These are phyloP conservation scores for Rutilus rutilus DNA, from an alignment of 2,113 vertebrate species.

Conservation along the genomic window DNA sequence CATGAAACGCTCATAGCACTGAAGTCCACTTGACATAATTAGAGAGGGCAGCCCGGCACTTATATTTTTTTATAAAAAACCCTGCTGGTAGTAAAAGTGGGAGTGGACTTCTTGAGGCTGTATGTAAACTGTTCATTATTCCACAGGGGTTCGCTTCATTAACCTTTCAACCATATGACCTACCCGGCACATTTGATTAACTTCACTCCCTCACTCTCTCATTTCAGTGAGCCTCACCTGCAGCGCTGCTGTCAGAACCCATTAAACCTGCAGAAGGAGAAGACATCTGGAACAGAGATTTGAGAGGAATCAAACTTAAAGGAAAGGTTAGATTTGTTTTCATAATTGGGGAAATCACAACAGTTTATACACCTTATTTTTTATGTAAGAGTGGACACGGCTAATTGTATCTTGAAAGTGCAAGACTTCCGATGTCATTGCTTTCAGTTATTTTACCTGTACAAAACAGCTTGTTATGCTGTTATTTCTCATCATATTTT, in stretches of 20 bases:
- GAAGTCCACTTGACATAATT: slow-evolving; percentile 76
- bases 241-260: slow-evolving; percentile 79
- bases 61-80: slow-evolving; percentile 53
- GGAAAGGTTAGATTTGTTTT: not conserved
- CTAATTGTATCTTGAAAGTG: too few relatives aligned
- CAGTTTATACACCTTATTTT: not conserved
- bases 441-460: too few relatives aligned
- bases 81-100: slow-evolving; percentile 84
- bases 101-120: slow-evolving; percentile 85
- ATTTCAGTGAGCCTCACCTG: slow-evolving; percentile 75
- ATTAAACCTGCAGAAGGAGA: slow-evolving; percentile 72
- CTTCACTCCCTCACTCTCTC: slow-evolving; percentile 72
- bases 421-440: too few relatives aligned
- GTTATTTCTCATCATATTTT: too few relatives aligned
- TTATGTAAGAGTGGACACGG: too few relatives aligned
- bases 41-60: slow-evolving; percentile 73
- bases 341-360: not conserved
- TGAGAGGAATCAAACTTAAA: not conserved
- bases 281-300: slow-evolving; percentile 52
- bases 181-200: slow-evolving; percentile 73
- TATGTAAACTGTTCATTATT: slow-evolving; percentile 89
- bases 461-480: too few relatives aligned
- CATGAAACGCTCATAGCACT: slow-evolving; percentile 75
- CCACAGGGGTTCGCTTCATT: slow-evolving; percentile 86
- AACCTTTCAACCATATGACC: slow-evolving; percentile 87